Conservation (phyloP, 2,113 vertebrate species). For the Tricholaema leucomelas region DNA sequence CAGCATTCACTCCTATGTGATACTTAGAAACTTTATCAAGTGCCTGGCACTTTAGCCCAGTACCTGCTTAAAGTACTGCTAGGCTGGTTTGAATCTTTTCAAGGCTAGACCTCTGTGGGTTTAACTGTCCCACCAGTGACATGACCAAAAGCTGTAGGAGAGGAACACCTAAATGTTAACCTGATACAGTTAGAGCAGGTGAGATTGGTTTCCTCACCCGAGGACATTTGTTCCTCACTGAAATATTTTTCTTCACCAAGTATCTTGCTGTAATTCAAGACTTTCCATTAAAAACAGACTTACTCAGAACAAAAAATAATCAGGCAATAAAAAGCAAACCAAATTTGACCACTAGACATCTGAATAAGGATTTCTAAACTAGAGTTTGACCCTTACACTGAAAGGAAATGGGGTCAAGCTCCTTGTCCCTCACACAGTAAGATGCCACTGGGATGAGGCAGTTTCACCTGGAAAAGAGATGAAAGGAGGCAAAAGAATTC, state of each 20-base stretch:
- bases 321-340: neutral
- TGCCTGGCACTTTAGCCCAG: neutral
- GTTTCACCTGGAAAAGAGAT: neutral
- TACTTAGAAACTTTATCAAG: neutral
- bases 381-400: neutral
- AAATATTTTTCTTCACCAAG: neutral
- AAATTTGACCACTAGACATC: neutral
- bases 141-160: accelerated
- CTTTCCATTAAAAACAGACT: neutral
- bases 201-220: neutral
- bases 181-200: neutral
- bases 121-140: neutral
- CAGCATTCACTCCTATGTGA: neutral
- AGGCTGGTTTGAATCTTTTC: neutral
- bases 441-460: neutral
- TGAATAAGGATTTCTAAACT: neutral
- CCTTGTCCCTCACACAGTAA: neutral
- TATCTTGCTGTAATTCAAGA: neutral
- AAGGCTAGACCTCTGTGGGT: neutral
- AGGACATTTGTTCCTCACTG: neutral
- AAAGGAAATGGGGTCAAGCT: neutral
- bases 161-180: neutral
- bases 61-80: neutral
- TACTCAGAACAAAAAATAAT: neutral
- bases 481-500: neutral